Evolutionary conservation across 1,140 invertebrate species (phyloP).

Genomic region (Polyergus mexicanus): DNA sequence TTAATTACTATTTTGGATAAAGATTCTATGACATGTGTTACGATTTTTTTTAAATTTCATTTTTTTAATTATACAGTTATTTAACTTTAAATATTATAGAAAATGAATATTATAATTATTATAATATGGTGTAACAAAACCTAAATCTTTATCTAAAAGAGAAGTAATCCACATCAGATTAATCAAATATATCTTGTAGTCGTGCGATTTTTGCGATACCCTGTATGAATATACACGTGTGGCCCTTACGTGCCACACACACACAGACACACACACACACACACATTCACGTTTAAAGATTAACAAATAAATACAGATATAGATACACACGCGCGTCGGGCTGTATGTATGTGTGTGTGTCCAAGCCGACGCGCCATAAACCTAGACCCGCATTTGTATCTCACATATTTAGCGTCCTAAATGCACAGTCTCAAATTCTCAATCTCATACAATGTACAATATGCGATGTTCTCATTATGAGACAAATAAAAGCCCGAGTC

Average conservation of each 20-base stretch:
- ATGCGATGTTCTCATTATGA: conserved; percentile 24
- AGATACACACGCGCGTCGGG: conserved; percentile 69
- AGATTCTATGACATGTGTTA: not conserved
- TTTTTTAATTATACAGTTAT: not conserved
- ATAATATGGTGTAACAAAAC: not conserved
- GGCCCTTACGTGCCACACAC: not conserved
- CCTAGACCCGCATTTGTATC: not conserved
- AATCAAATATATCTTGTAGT: not conserved
- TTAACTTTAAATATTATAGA: not conserved
- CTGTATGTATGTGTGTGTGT: conserved; percentile 64
- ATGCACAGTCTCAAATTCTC: conserved; percentile 18
- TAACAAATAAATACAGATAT: conserved; percentile 79
- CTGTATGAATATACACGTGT: conserved; percentile 40
- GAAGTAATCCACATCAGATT: not conserved
- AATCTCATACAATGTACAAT: conserved; percentile 18
- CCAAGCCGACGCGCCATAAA: conserved; percentile 42
- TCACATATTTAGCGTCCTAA: not conserved
- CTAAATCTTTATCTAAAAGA: not conserved
- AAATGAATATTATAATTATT: not conserved
- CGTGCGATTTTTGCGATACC: conserved; percentile 28
- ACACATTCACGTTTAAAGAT: conserved; percentile 45
- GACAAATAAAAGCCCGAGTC: conserved; percentile 10
- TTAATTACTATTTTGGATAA: not conserved
- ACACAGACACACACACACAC: not conserved
- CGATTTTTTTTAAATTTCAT: not conserved